Conservation (phyloP, 1,140 invertebrate species). For the Cyphomyrmex costatus region DNA sequence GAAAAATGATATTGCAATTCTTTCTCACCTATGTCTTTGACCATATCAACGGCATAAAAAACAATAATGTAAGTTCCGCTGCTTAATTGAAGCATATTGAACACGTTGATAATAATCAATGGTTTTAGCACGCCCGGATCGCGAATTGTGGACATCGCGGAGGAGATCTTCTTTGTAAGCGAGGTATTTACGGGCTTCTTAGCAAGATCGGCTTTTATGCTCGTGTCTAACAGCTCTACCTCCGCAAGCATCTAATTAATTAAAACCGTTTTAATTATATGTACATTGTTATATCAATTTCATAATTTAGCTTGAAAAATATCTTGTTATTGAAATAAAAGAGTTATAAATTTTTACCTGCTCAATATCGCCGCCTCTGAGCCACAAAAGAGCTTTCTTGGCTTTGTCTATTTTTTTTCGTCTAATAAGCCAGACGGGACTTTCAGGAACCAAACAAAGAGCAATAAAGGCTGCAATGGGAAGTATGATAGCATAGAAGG, state of each 20-base stretch:
- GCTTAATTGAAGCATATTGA: slow-evolving; percentile 90
- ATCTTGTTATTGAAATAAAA: neutral
- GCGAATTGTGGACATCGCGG: slow-evolving; percentile 81
- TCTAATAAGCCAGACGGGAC: slow-evolving; percentile 90
- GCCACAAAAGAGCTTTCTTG: slow-evolving; percentile 89
- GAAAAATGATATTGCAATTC: neutral
- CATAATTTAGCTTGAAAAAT: neutral
- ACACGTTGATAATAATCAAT: slow-evolving; percentile 90
- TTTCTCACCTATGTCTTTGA: slow-evolving; percentile 87
- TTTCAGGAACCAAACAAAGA: slow-evolving; percentile 90
- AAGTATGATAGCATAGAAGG: slow-evolving; percentile 88
- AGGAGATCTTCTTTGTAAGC: slow-evolving; percentile 67
- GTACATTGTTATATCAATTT: neutral
- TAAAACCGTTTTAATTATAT: slow-evolving; percentile 1
- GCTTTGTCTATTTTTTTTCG: slow-evolving; percentile 89
- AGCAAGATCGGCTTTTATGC: slow-evolving; percentile 72
- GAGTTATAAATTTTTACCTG: slow-evolving; percentile 78
- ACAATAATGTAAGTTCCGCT: slow-evolving; percentile 92
- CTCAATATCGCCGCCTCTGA: slow-evolving; percentile 88
- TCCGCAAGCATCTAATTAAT: slow-evolving; percentile 76
- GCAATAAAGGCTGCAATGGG: slow-evolving; percentile 88
- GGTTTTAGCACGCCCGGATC: slow-evolving; percentile 90
- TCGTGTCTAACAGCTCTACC: slow-evolving; percentile 72
- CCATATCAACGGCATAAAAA: slow-evolving; percentile 91
- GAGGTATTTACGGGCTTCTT: slow-evolving; percentile 63